phyloP scores from a whole-genome alignment of 2,113 vertebrate genomes.

The Muntiacus muntjak region DNA sequence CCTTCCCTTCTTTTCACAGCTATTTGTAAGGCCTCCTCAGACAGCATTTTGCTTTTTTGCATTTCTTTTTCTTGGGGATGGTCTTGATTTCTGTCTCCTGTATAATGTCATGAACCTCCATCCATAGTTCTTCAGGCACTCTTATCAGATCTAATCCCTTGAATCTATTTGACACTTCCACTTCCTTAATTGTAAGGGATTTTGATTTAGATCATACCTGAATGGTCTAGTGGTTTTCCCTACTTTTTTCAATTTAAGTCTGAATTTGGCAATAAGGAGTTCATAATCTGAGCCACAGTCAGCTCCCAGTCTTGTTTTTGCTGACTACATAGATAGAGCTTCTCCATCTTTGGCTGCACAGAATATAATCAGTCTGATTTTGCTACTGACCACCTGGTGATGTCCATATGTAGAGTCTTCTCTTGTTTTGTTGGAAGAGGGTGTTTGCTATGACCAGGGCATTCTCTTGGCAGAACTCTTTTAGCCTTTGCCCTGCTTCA shows the following conservation, averaged over 20 bases:
- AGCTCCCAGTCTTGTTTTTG: not conserved
- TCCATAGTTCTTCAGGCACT: not conserved
- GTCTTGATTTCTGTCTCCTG: not conserved
- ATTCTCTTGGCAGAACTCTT: not conserved
- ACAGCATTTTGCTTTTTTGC: too few species aligned
- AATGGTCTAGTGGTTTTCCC: not conserved
- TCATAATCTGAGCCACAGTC: not conserved
- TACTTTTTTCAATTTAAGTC: not conserved
- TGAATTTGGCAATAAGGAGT: not conserved
- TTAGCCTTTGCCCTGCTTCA: not conserved
- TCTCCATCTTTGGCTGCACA: not conserved
- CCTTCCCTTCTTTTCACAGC: not conserved
- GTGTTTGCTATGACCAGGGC: not conserved
- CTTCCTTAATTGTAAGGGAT: not conserved
- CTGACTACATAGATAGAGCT: not conserved
- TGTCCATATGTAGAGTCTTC: not conserved
- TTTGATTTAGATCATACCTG: not conserved
- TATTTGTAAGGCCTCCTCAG: not conserved
- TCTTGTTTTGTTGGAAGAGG: not conserved
- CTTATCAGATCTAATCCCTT: not conserved
- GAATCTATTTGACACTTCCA: not conserved
- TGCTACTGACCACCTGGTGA: accelerated
- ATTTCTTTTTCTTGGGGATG: not conserved
- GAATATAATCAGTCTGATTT: not conserved
- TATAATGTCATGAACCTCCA: not conserved